Evolutionary conservation across 1,140 invertebrate species (phyloP), one percentile per base, ranked within the genome.

Genomic region (Drosophila sechellia): DNA sequence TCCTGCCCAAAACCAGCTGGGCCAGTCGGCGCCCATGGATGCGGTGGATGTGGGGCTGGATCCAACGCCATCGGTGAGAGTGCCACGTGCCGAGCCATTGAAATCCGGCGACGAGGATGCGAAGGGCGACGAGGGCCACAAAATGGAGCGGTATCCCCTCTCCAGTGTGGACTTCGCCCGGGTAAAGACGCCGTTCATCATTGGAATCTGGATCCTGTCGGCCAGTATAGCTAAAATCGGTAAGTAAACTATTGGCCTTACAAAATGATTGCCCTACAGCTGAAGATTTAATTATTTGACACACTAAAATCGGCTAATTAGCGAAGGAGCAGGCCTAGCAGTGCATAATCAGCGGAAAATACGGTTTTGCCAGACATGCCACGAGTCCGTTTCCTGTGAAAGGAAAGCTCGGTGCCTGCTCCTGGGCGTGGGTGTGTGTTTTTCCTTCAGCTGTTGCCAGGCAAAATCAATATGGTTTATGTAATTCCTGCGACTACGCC

Each of bases 171-270:
- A 98, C 72, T 98, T 98, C 92, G 95, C 95, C 63, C 93, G 96
- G 27, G 97, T 98, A 0, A 96, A 98, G 92, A 97, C 96, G 3
- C 97, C 98, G 0, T 98, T 98, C 92, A 95, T 98, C 72, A 98
- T 99, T 69, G 96, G 97, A 10, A 93, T 98, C 60, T 99, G 98
- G 98, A 98, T 99, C 80, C 96, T 99, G 78, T 97, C 97, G 79
- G 97, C 97, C 20, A 98, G 97, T 91, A 93, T 98, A 79, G 97
- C 97, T 3, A 99, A 98, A 95, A 98, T 98, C 89, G 97, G 98
- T 98, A 92, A 96, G 95, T 94, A 6, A 37, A 17, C 0, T 13
- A 46, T 5, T 5, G 1, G 22, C 5, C 1, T 22, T 45, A 2
- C 20, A 25, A 13, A 46, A 8, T 48, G 20, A 10, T 20, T 37